These are phyloP conservation scores for Dendronephthya gigantea DNA, from an alignment of 64 coral and sea anemone genomes.

Conservation along the genomic window DNA sequence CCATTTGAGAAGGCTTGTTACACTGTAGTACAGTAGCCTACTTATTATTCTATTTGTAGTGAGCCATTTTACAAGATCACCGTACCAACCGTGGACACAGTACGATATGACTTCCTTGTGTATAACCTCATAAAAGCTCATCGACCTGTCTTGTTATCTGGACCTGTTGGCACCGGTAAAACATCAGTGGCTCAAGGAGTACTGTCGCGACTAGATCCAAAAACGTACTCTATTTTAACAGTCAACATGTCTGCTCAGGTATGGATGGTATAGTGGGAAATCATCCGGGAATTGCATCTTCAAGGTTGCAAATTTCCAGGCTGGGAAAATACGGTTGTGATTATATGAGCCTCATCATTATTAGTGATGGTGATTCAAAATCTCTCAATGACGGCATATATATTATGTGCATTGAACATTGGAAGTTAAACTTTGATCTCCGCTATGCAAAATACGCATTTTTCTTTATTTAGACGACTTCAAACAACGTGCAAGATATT, in stretches of 20 bases:
- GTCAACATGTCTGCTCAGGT: conserved; percentile 98
- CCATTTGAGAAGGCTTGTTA: too few relatives aligned
- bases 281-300: neutral
- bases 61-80: conserved; percentile 98
- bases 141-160: conserved; percentile 73
- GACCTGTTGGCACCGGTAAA: conserved; percentile 93
- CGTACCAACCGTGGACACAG: conserved; percentile 95
- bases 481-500: conserved; percentile 96
- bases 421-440: too few relatives aligned
- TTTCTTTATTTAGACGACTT: conserved; percentile 48
- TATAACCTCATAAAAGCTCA: conserved; percentile 91
- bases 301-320: too few relatives aligned
- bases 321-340: too few relatives aligned
- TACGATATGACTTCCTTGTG: conserved; percentile 95
- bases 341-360: too few relatives aligned
- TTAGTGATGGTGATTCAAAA: too few relatives aligned
- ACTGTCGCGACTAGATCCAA: conserved; percentile 79
- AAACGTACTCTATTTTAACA: conserved; percentile 69
- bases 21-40: neutral
- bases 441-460: too few relatives aligned
- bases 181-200: conserved; percentile 90
- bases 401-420: too few relatives aligned
- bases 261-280: neutral
- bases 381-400: too few relatives aligned
- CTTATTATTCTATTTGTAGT: conserved; percentile 28